These are phyloP conservation scores for Thalassophryne amazonica DNA, from an alignment of 2,797 vertebrate genomes.

Conservation along the genomic window DNA sequence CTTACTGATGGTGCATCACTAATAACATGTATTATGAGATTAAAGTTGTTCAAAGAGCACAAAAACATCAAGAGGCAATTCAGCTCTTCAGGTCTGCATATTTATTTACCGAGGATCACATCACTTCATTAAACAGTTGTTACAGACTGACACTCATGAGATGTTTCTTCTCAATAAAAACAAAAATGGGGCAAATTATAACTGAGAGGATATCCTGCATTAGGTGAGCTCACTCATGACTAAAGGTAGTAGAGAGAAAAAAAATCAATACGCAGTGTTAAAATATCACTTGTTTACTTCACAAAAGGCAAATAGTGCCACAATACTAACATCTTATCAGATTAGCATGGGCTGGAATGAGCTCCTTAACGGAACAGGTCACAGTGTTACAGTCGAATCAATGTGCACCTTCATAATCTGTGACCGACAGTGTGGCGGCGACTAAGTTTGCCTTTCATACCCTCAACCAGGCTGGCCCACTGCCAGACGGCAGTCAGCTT, in stretches of 20 bases:
- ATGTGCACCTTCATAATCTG: slow-evolving; percentile 28
- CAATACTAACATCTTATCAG: slow-evolving; percentile 15
- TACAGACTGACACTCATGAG: background rate
- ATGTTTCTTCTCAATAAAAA: background rate
- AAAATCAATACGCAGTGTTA: background rate
- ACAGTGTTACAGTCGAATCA: slow-evolving; percentile 20
- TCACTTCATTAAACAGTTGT: background rate
- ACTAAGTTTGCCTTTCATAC: slow-evolving; percentile 37
- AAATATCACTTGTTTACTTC: background rate
- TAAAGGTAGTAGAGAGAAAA: too few relatives aligned
- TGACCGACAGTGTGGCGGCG: background rate
- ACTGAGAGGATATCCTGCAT: too few relatives aligned
- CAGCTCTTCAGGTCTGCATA: slow-evolving; percentile 12
- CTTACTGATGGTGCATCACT: background rate
- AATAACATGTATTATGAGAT: slow-evolving; percentile 8
- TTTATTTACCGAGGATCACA: too few relatives aligned
- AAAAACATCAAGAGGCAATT: slow-evolving; percentile 2
- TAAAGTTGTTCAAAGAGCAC: background rate
- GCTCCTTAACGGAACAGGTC: slow-evolving; percentile 16
- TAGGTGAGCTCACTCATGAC: too few relatives aligned
- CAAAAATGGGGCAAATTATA: too few relatives aligned
- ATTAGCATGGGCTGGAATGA: slow-evolving; percentile 25
- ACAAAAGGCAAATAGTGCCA: background rate
- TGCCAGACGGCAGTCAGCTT: slow-evolving; percentile 35
- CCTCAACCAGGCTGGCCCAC: slow-evolving; percentile 24